Evolutionary conservation across 2,888 invertebrate genomes (phyloP).

Genomic region (Napeogenes sylphis): DNA sequence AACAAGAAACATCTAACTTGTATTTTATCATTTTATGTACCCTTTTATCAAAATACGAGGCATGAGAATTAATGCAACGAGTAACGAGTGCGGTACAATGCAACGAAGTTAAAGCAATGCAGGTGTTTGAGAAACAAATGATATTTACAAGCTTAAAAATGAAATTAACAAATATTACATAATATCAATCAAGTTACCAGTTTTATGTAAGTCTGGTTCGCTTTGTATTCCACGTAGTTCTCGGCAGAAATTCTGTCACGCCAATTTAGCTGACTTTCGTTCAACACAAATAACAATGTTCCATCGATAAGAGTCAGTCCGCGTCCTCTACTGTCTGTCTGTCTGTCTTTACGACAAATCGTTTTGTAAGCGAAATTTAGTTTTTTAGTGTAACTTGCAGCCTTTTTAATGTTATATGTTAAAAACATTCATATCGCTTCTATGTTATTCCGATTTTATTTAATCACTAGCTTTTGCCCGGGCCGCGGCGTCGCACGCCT

Average conservation of each 20-base stretch:
- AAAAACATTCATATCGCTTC: background rate
- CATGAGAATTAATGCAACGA: no score
- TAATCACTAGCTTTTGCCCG: no score
- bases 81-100: no score
- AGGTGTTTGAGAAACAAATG: no score
- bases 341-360: constrained; percentile 63
- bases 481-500: no score
- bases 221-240: constrained; percentile 24
- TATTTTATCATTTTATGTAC: no score
- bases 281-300: constrained; percentile 66
- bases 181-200: background rate
- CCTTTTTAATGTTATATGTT: constrained; percentile 9
- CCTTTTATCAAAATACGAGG: no score
- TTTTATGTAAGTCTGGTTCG: constrained; percentile 1
- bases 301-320: constrained; percentile 61
- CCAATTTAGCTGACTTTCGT: constrained; percentile 63
- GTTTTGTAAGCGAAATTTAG: constrained; percentile 59
- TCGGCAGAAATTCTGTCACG: constrained; percentile 47
- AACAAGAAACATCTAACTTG: no score
- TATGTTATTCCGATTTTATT: no score
- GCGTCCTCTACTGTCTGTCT: constrained; percentile 55
- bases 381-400: constrained; percentile 47
- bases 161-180: background rate
- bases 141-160: no score
- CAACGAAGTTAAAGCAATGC: no score